These are phyloP conservation scores for Parochlus steinenii DNA, from an alignment of 2,888 invertebrate genomes.

Conservation along the genomic window DNA sequence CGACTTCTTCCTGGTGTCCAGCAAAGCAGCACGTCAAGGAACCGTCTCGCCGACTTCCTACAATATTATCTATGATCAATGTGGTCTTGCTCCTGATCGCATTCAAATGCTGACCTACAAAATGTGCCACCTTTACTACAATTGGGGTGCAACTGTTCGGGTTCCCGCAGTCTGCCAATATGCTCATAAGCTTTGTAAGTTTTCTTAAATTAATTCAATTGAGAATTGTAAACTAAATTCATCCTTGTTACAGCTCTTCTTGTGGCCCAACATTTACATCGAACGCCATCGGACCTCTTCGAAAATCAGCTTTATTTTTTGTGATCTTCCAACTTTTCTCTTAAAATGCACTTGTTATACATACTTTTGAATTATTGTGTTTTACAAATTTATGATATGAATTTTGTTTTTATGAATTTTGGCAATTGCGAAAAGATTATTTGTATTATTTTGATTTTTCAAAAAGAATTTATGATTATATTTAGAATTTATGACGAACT, in stretches of 20 bases:
- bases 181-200: slow-evolving; percentile 75
- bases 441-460: no score
- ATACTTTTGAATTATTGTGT: no score
- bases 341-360: no score
- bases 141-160: slow-evolving; percentile 57
- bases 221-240: slow-evolving; percentile 50
- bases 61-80: slow-evolving; percentile 63
- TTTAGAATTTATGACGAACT: no score
- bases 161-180: slow-evolving; percentile 85
- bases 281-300: slow-evolving; percentile 40
- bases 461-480: no score
- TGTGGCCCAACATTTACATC: slow-evolving; percentile 64
- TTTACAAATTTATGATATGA: no score
- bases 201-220: no score
- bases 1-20: slow-evolving; percentile 80
- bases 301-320: slow-evolving; percentile 51
- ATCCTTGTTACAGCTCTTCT: slow-evolving; percentile 75
- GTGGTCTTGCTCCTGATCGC: slow-evolving; percentile 50
- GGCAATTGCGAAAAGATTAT: no score
- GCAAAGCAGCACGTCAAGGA: slow-evolving; percentile 74
- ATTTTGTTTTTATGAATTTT: no score
- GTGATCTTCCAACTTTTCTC: slow-evolving; percentile 39
- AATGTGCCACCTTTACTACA: slow-evolving; percentile 76
- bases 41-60: slow-evolving; percentile 85
- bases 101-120: slow-evolving; percentile 77